Evolutionary conservation across 2,797 vertebrate species (phyloP).

Genomic region (Chaenodraco wilsoni): DNA sequence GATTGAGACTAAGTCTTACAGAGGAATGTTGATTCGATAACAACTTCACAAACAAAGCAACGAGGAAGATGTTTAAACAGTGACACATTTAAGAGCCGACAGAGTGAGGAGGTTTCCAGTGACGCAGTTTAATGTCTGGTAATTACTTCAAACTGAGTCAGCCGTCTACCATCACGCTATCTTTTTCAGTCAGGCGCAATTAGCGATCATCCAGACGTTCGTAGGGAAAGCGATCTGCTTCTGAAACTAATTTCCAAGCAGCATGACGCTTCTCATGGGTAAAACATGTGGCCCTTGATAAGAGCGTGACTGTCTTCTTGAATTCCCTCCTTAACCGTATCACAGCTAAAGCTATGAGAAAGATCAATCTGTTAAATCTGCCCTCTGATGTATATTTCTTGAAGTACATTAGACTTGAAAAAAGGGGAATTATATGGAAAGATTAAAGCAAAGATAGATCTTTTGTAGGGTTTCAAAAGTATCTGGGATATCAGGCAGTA

Average conservation of each 20-base stretch:
- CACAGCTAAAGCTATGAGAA: background rate
- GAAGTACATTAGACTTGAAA: no score
- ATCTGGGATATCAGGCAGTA: no score
- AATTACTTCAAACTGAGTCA: conserved; percentile 48
- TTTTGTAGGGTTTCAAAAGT: no score
- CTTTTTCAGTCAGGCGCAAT: conserved; percentile 44
- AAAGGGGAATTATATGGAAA: no score
- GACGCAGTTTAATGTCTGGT: conserved; percentile 41
- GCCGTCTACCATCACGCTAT: conserved; percentile 18
- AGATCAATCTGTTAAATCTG: no score
- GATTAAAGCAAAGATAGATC: no score
- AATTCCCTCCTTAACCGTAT: background rate
- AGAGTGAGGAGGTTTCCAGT: conserved; percentile 23
- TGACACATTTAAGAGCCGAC: conserved; percentile 31
- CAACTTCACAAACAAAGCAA: conserved; percentile 11
- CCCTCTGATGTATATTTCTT: no score
- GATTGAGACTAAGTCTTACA: conserved; percentile 6
- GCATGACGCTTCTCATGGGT: conserved; percentile 25
- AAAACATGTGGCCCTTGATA: conserved; percentile 37
- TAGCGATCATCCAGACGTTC: conserved; percentile 51
- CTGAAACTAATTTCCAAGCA: conserved; percentile 39
- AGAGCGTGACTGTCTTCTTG: conserved; percentile 36
- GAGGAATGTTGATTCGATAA: conserved; percentile 8
- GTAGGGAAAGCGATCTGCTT: conserved; percentile 37
- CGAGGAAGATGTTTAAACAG: background rate